phyloP scores from a whole-genome alignment of 2,797 vertebrate species.

The Eulemur rubriventer region DNA sequence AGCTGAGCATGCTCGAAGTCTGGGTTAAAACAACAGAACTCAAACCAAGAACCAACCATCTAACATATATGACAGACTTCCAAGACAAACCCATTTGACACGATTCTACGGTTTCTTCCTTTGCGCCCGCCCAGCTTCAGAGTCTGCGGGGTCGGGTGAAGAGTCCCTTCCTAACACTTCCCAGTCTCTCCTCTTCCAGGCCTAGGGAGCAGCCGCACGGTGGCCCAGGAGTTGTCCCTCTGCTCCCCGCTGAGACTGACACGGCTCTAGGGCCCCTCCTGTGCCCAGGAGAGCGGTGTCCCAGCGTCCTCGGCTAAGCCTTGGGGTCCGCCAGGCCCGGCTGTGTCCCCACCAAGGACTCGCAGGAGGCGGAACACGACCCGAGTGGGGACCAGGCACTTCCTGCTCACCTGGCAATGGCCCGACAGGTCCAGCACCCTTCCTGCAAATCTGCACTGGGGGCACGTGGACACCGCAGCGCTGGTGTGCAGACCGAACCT shows the following conservation, averaged over 20 bases:
- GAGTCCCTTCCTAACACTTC: neutral
- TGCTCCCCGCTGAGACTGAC: neutral
- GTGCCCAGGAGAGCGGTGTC: neutral
- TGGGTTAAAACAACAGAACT: too few species aligned
- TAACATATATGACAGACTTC: neutral
- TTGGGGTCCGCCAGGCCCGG: fast-evolving
- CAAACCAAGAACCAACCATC: neutral
- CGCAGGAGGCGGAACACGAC: too few species aligned
- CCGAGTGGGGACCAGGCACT: fast-evolving
- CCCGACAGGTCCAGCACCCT: neutral
- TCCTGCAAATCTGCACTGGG: fast-evolving
- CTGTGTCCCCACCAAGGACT: fast-evolving
- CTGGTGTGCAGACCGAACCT: neutral
- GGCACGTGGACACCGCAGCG: fast-evolving
- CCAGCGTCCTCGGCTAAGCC: too few species aligned
- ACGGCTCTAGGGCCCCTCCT: neutral
- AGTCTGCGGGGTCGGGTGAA: neutral
- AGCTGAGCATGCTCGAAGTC: fast-evolving
- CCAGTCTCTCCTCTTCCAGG: neutral
- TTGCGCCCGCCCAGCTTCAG: fast-evolving
- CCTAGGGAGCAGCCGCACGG: neutral
- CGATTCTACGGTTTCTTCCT: fast-evolving
- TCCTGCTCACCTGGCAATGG: neutral
- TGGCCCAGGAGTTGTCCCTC: neutral
- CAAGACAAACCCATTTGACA: too few species aligned